Conservation (phyloP, 64 coral and sea anemone genomes). For the Trachythela sp. region DNA sequence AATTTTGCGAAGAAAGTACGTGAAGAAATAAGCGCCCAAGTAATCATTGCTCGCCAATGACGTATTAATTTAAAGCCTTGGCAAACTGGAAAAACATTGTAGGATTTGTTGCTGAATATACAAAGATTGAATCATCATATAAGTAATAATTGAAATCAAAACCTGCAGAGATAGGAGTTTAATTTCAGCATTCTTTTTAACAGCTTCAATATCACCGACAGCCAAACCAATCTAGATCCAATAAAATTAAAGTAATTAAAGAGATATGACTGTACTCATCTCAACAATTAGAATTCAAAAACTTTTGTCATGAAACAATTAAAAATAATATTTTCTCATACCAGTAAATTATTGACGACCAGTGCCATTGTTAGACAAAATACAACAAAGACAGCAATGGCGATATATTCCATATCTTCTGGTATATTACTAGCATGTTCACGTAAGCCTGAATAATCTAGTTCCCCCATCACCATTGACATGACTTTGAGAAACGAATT, state of each 20-base stretch:
- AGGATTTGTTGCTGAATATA: too few relatives aligned
- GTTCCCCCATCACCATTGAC: background rate
- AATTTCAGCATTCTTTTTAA: background rate
- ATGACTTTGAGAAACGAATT: conserved; percentile 2
- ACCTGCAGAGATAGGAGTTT: background rate
- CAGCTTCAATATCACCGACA: conserved; percentile 3
- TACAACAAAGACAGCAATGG: background rate
- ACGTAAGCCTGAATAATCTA: background rate
- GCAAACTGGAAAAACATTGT: too few relatives aligned
- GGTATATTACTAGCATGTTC: background rate
- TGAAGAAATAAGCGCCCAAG: too few relatives aligned
- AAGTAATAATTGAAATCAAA: background rate
- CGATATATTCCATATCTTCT: background rate
- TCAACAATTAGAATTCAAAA: too few relatives aligned
- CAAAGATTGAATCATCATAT: too few relatives aligned
- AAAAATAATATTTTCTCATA: background rate
- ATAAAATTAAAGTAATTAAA: background rate
- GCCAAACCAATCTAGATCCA: background rate
- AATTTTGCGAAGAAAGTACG: too few relatives aligned
- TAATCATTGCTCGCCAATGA: too few relatives aligned
- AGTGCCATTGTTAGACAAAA: background rate
- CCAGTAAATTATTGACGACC: background rate
- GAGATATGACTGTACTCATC: too few relatives aligned
- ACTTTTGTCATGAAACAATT: too few relatives aligned
- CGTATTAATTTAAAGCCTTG: too few relatives aligned